Base-by-base conservation (phyloP, 1,140 invertebrate genomes). In the Magallana angulata region DNA sequence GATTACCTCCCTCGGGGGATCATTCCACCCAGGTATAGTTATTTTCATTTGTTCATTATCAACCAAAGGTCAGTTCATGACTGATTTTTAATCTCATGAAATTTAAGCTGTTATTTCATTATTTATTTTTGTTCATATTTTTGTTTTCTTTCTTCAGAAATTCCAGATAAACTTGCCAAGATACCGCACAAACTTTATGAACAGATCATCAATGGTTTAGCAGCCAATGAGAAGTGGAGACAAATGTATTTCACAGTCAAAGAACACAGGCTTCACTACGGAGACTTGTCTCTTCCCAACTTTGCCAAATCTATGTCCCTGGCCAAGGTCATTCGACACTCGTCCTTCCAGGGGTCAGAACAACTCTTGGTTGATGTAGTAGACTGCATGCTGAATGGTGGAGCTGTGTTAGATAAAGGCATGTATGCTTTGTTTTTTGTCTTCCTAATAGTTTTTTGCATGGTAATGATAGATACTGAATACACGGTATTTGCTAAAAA, bases 251-350 rank as follows among this genome's bases (percentile, higher is more conserved):
- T 84, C 60, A 62, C 90, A 36, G 90, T 93, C 7, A 24, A 85
- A 87, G 84, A 91, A 90, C 60, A 91, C 86, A 82, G 71, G 59
- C 14, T 60, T 76, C 36, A 91, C 57, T 84, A 85, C 60, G 88
- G 88, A 11, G 68, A 59, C 30, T 86, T 76, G 87, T 90, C 16
- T 59, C 57, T 64, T 30, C 16, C 82, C 16, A 81, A 88, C 64
- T 91, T 91, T 89, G 92, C 90, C 0, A 91, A 90, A 58, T 85
- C 81, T 16, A 87, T 92, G n/a, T 89, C 87, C 16, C n/a, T 91
- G 59, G 68, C 85, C 4, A 58, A 83, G 12, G 87, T 88, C 56
- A 86, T 89, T 12, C 16, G 58, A 30, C 60, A 82, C 57, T 82
- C 86, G 11, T 68, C 85, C 7, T 68, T 89, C 30, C 76, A 87